A percentile compares a stretch with the other conserved stretches of the same genome.
Conservation (phyloP, 2,113 vertebrate genomes). For the Rhinopomastus cyanomelas region DNA sequence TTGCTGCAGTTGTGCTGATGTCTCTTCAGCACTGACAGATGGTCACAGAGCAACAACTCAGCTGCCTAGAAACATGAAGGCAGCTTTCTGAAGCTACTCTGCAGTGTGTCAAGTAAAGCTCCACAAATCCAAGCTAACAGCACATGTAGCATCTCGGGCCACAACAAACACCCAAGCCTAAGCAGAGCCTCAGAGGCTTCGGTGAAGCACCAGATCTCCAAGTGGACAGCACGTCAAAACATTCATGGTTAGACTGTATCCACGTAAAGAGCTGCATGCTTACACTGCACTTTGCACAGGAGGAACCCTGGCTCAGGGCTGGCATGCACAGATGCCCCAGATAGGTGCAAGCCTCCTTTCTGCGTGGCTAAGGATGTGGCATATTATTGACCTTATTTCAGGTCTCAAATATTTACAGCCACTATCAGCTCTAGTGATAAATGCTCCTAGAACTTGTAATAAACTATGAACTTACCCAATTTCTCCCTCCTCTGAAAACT, state of each 20-base stretch:
- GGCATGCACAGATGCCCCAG: neutral
- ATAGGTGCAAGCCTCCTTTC: neutral
- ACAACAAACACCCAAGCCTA: neutral
- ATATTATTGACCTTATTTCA: neutral
- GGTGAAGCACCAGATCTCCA: neutral
- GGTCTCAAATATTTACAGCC: conserved; percentile 46
- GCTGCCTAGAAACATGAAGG: neutral
- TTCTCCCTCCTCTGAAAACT: neutral
- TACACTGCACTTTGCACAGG: neutral
- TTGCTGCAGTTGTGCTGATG: neutral
- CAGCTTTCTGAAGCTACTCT: conserved; percentile 14
- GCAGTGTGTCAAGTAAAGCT: neutral
- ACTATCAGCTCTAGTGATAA: neutral
- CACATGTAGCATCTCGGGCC: neutral
- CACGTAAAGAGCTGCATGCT: neutral
- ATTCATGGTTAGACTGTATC: neutral
- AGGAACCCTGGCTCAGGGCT: conserved; percentile 10
- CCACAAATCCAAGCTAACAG: neutral
- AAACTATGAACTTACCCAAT: conserved; percentile 33
- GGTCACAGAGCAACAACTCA: neutral
- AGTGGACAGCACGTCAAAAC: neutral
- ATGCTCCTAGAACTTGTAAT: conserved; percentile 27
- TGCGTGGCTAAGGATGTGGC: conserved; percentile 15
- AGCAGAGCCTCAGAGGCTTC: neutral
- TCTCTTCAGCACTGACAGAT: conserved; percentile 16